These are phyloP conservation scores for Lordiphosa fenestrarum DNA, from an alignment of 2,888 invertebrate species.

Conservation along the genomic window DNA sequence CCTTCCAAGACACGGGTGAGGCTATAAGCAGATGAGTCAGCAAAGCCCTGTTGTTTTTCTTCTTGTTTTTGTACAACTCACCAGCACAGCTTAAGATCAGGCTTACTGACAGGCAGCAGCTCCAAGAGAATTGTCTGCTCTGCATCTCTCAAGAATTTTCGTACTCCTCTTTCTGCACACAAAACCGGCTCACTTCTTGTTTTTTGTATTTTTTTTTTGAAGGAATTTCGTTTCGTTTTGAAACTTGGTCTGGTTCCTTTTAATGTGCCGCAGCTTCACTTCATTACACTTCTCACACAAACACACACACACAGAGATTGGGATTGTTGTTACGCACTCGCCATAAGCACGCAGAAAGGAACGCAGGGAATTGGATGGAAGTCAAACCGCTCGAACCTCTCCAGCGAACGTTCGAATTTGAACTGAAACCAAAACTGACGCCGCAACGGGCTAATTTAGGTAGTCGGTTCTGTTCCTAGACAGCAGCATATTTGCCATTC, in stretches of 20 bases:
- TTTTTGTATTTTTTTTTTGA: constrained; percentile 28
- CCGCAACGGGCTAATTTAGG: no score
- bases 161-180: constrained; percentile 14
- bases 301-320: neutral
- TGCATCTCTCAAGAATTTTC: constrained; percentile 7
- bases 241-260: constrained; percentile 12
- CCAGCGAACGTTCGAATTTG: no score
- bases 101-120: no score
- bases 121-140: constrained; percentile 29
- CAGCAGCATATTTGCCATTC: no score
- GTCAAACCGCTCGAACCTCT: no score
- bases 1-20: constrained; percentile 18
- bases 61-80: constrained; percentile 15
- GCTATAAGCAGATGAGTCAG: constrained; percentile 35
- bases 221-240: constrained; percentile 35
- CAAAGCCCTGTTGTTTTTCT: constrained; percentile 29
- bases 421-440: no score
- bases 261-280: constrained; percentile 22
- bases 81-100: no score
- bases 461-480: no score
- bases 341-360: constrained; percentile 5
- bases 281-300: constrained; percentile 40
- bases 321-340: constrained; percentile 69
- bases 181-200: constrained; percentile 12
- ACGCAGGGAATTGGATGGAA: no score